Evolutionary conservation across 2,113 vertebrate genomes (phyloP).

Genomic region (Labeo rohita): DNA sequence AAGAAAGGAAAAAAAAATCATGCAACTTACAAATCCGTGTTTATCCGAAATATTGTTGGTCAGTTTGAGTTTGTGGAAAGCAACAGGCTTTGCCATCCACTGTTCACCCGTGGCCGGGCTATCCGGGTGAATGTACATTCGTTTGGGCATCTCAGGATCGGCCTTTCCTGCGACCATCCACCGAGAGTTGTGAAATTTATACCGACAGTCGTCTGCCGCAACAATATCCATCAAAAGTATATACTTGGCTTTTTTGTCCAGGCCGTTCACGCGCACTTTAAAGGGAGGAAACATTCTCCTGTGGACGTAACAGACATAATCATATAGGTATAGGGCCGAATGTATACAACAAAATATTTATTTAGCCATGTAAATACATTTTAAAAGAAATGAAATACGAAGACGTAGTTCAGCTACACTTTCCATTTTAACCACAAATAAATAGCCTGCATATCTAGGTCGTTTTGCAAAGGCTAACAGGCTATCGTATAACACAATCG

Average conservation of each 20-base stretch:
- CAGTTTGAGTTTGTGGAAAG: slow-evolving; percentile 97
- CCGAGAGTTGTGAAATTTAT: slow-evolving; percentile 93
- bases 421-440: neutral
- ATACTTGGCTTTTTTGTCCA: slow-evolving; percentile 92
- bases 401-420: neutral
- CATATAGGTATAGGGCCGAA: neutral
- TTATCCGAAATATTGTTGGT: slow-evolving; percentile 98
- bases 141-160: slow-evolving; percentile 97
- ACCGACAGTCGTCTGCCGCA: slow-evolving; percentile 91
- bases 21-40: slow-evolving; percentile 94
- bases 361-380: neutral
- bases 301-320: slow-evolving; percentile 25
- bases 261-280: slow-evolving; percentile 91
- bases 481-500: neutral
- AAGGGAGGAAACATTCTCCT: slow-evolving; percentile 99
- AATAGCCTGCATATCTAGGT: neutral
- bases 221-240: slow-evolving; percentile 98
- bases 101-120: slow-evolving; percentile 94
- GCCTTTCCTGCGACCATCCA: slow-evolving; percentile 97
- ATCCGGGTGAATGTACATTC: slow-evolving; percentile 99
- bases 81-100: slow-evolving; percentile 97
- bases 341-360: neutral
- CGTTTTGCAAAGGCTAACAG: neutral
- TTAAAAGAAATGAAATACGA: neutral
- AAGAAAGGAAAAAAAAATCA: neutral